phyloP scores from a whole-genome alignment of 2,797 vertebrate species.

The Propithecus deckenii region DNA sequence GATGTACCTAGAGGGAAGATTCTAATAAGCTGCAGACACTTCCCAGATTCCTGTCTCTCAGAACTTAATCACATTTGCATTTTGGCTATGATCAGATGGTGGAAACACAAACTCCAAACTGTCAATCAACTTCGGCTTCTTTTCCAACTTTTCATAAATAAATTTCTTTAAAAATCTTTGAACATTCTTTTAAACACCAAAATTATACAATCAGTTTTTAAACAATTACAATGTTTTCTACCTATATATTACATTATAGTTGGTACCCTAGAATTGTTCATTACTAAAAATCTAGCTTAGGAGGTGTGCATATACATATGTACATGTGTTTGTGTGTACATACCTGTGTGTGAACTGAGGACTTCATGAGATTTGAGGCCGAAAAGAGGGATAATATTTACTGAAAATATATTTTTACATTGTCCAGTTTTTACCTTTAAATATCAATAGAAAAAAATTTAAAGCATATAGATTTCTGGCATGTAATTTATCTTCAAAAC shows the following conservation, averaged over 20 bases:
- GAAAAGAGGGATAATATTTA: slow-evolving; percentile 59
- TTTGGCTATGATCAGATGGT: slow-evolving; percentile 77
- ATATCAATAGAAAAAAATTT: slow-evolving; percentile 69
- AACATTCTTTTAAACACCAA: slow-evolving; percentile 55
- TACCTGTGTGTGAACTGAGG: slow-evolving; percentile 18
- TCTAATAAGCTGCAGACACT: slow-evolving; percentile 70
- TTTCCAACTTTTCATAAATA: slow-evolving; percentile 78
- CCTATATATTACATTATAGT: background rate
- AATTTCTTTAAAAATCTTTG: slow-evolving; percentile 69
- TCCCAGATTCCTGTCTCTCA: slow-evolving; percentile 75
- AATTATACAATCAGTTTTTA: slow-evolving; percentile 61
- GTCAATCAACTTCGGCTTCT: slow-evolving; percentile 79
- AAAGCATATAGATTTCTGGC: slow-evolving; percentile 74
- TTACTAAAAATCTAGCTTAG: slow-evolving; percentile 43
- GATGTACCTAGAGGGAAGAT: slow-evolving; percentile 41
- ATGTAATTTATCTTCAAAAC: slow-evolving; percentile 79
- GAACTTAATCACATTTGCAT: slow-evolving; percentile 80
- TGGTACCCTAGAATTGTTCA: slow-evolving; percentile 55
- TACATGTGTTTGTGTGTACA: background rate
- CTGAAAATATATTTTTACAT: slow-evolving; percentile 68
- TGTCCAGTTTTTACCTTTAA: slow-evolving; percentile 77
- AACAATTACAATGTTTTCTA: slow-evolving; percentile 56
- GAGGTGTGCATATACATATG: background rate
- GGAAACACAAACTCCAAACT: slow-evolving; percentile 77
- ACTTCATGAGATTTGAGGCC: slow-evolving; percentile 29